Evolutionary conservation across 2,797 vertebrate species (phyloP).

Genomic region (Pagetopsis macropterus): DNA sequence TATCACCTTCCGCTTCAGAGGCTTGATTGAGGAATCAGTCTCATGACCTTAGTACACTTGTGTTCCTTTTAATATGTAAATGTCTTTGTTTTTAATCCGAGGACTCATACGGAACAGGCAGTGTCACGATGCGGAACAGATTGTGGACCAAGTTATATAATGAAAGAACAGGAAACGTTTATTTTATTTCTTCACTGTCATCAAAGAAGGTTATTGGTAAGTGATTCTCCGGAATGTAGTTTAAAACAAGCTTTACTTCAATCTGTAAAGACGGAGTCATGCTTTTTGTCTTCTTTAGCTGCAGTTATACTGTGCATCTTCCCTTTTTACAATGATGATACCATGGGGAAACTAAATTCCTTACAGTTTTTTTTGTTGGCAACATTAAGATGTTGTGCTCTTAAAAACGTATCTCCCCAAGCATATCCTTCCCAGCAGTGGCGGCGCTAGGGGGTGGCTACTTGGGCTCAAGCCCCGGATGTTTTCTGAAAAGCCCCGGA

Average conservation of each 20-base stretch:
- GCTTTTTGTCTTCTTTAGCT: neutral
- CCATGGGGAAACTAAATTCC: neutral
- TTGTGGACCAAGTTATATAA: neutral
- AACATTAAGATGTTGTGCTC: neutral
- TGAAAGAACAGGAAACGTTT: neutral
- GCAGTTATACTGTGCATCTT: neutral
- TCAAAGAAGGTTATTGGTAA: neutral
- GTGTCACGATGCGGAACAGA: neutral
- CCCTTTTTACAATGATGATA: neutral
- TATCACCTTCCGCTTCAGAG: neutral
- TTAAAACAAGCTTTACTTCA: neutral
- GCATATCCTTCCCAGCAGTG: neutral
- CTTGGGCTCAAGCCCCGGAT: no score
- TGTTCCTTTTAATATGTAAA: slow-evolving; percentile 9
- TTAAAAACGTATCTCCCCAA: neutral
- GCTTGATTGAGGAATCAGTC: neutral
- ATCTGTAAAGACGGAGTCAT: neutral
- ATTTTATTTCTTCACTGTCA: neutral
- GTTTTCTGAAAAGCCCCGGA: no score
- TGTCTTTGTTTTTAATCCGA: neutral
- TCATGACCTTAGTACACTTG: fast-evolving
- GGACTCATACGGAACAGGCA: no score
- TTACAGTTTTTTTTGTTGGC: neutral
- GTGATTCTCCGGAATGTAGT: neutral
- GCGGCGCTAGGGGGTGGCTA: no score